Evolutionary conservation across 2,888 invertebrate genomes (phyloP), one percentile per base, ranked within the genome.

Genomic region (Eledona agricola): DNA sequence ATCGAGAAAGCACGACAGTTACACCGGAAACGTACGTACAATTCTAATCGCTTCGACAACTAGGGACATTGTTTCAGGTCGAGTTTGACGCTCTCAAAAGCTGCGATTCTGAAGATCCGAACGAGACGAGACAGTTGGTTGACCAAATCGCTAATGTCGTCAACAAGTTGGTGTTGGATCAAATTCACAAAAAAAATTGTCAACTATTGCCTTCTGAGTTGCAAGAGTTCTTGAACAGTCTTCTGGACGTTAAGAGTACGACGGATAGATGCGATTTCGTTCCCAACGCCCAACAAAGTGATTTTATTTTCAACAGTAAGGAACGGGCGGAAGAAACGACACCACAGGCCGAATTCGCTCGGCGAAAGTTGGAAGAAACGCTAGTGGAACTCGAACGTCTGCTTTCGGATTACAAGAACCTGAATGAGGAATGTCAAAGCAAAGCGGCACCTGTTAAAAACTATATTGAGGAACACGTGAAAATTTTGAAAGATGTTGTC

Each of bases 371-470:
- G 2, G 55, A 57, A 31, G 35, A 34, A 5, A 58, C 59, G 1
- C 31, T 76, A 10, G 60, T 64, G 34, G 16, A 16, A 10, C 19
- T 53, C 10, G 47, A 53, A 22, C 22, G 19, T 16, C 53, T 76
- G 25, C 45, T 75, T 16, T 58, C 58, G 3, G 71, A 69, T 53
- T 76, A 71, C 58, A 58, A 72, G 16, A 60, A 65, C 4, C 59
- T 76, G 58, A 70, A 69, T 1, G 60, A 62, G 0, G 60, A 60
- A 4, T 73, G 72, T 40, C 72, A 71, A 47, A 60, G 66, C 15
- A 62, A 70, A 47, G 75, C 74, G 1, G 65, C 67, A 52, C 70
- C 72, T 0, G 71, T 76, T 2, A 69, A 69, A 40, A 69, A 71
- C 12, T 76, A 73, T 51, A 67, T 76, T n/a, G 59, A 68, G 25